phyloP scores from a whole-genome alignment of 2,888 invertebrate species.

The Coleophora flavipennella region DNA sequence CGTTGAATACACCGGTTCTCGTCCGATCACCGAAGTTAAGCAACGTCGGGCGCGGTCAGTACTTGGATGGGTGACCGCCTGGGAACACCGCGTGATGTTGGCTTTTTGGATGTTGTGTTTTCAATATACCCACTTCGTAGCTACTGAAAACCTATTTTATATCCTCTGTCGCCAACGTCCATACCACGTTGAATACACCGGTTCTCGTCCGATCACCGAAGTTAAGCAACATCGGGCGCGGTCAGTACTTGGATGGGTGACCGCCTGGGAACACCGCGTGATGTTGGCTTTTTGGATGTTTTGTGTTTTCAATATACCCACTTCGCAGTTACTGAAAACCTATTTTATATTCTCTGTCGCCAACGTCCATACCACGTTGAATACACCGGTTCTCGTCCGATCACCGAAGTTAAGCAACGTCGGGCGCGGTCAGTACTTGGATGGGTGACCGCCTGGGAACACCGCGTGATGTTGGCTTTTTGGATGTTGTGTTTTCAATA shows the following conservation, averaged over 20 bases:
- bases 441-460: slow-evolving; percentile 42
- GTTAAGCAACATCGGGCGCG: slow-evolving; percentile 49
- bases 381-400: slow-evolving; percentile 45
- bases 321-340: too few relatives aligned
- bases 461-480: slow-evolving; percentile 31
- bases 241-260: slow-evolving; percentile 48
- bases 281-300: slow-evolving; percentile 42
- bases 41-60: slow-evolving; percentile 65
- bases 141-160: too few relatives aligned
- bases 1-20: slow-evolving; percentile 64
- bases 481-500: slow-evolving; percentile 12
- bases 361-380: slow-evolving; percentile 21
- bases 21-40: slow-evolving; percentile 69
- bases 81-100: slow-evolving; percentile 57
- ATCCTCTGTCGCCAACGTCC: slow-evolving; percentile 29
- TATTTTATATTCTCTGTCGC: neutral
- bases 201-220: slow-evolving; percentile 65
- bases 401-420: slow-evolving; percentile 45
- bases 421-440: slow-evolving; percentile 48
- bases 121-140: too few relatives aligned
- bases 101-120: slow-evolving; percentile 35
- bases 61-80: slow-evolving; percentile 67
- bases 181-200: slow-evolving; percentile 41
- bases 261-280: slow-evolving; percentile 35
- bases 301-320: too few relatives aligned